Evolutionary conservation across 2,888 invertebrate species (phyloP).

Genomic region (Drosophila peninsularis): DNA sequence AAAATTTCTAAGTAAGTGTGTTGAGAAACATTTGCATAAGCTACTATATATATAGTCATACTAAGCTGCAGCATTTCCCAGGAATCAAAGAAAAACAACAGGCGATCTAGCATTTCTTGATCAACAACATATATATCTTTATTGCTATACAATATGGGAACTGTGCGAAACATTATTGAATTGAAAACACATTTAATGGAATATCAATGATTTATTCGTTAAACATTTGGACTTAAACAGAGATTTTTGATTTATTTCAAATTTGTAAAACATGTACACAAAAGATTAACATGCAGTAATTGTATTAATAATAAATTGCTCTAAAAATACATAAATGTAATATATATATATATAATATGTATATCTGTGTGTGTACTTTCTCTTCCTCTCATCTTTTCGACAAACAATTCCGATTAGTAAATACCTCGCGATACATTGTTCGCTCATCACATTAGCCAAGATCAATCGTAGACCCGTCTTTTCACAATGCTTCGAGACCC

Average conservation of each 20-base stretch:
- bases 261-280: constrained; percentile 68
- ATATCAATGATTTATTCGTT: constrained; percentile 26
- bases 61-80: neutral
- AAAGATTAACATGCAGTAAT: constrained; percentile 58
- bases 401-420: constrained; percentile 64
- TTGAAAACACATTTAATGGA: constrained; percentile 15
- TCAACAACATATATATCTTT: constrained; percentile 7
- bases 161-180: neutral
- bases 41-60: neutral
- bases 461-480: constrained; percentile 15
- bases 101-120: neutral
- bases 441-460: constrained; percentile 72
- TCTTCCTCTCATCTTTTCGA: constrained; percentile 3
- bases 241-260: constrained; percentile 21
- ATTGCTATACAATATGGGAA: neutral
- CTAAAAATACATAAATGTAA: constrained; percentile 75
- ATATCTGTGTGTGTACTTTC: constrained; percentile 14
- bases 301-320: constrained; percentile 66
- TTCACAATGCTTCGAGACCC: constrained; percentile 14
- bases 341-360: constrained; percentile 33
- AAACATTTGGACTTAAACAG: constrained; percentile 24
- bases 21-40: neutral
- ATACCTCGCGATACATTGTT: constrained; percentile 63
- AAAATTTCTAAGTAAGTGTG: neutral
- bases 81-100: neutral